Conservation (phyloP, 2,888 invertebrate species). For the Criorhina ranunculi region DNA sequence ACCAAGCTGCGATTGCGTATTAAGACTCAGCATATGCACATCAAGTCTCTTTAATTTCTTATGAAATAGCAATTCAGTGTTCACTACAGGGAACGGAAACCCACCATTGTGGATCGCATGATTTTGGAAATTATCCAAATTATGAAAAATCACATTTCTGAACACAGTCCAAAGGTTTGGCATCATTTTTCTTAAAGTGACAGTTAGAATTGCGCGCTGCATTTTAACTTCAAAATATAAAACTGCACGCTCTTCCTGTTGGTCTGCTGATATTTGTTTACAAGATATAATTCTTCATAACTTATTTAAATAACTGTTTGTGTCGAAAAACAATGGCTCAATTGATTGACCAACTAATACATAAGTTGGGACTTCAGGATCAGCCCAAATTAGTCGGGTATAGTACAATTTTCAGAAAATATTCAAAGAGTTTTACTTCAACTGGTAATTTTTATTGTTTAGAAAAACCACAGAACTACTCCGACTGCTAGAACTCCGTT, state of each 20-base stretch:
- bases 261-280: neutral
- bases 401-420: neutral
- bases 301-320: neutral
- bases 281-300: neutral
- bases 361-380: conserved; percentile 81
- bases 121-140: no score
- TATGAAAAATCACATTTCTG: no score
- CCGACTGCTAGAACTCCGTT: conserved; percentile 82
- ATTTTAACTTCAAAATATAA: neutral
- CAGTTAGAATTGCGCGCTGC: conserved; percentile 14
- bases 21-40: no score
- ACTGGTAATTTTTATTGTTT: neutral
- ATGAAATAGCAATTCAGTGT: no score
- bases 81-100: no score
- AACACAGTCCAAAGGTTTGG: neutral
- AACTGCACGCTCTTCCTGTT: neutral
- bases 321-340: conserved; percentile 78
- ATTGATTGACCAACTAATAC: conserved; percentile 81
- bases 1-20: no score
- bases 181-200: conserved; percentile 9
- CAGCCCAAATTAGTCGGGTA: conserved; percentile 81
- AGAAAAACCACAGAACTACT: conserved; percentile 83
- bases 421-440: neutral
- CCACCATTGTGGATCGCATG: no score
- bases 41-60: no score